Evolutionary conservation across 2,113 vertebrate genomes (phyloP).

Genomic region (Pluvialis apricaria): DNA sequence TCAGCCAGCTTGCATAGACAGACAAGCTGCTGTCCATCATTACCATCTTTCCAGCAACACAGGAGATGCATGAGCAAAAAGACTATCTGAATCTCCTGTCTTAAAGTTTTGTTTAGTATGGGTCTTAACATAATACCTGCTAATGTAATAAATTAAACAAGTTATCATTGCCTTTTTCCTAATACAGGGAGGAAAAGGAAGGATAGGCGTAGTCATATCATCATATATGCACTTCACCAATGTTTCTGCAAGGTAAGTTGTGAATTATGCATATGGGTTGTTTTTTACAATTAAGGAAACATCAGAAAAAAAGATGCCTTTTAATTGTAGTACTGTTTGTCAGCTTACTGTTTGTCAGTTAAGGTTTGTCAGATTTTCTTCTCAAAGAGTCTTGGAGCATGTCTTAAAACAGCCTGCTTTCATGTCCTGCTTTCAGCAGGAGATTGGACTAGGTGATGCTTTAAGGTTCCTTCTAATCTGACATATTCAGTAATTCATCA

Average conservation of each 20-base stretch:
- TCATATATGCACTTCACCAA: conserved; percentile 95
- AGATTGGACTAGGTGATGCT: not conserved
- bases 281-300: not conserved
- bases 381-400: not conserved
- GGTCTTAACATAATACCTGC: not conserved
- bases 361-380: not conserved
- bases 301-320: not conserved
- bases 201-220: conserved; percentile 92
- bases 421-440: not conserved
- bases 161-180: not conserved
- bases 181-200: conserved; percentile 89
- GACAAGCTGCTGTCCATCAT: not conserved
- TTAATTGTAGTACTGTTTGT: not conserved
- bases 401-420: not conserved
- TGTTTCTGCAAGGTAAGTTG: conserved; percentile 89
- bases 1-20: not conserved
- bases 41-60: not conserved
- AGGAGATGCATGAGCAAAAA: not conserved
- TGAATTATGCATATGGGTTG: not conserved
- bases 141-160: not conserved
- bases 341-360: not conserved
- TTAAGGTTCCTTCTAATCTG: not conserved
- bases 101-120: not conserved
- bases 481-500: not conserved
- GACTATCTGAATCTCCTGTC: not conserved